Base-by-base conservation (phyloP, 2,888 invertebrate species). In the Hemistola chrysoprasaria region DNA sequence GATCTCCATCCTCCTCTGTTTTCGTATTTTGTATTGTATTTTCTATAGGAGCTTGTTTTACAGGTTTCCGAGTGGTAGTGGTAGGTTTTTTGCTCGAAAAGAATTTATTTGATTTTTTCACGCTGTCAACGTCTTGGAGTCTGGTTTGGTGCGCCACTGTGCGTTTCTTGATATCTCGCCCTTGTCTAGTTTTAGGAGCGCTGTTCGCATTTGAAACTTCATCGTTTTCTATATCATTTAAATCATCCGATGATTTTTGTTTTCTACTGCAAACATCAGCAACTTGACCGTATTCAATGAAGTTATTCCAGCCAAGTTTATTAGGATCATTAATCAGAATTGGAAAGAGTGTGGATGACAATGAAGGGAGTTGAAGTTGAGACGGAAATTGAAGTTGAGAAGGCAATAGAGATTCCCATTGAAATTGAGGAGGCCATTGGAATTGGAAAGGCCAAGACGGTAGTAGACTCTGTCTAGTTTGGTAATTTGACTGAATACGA, bases 311-410 rank as follows among this genome's bases (percentile, higher is more conserved):
- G 1, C 90, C 90, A 28, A 76, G 40, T 84, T 86, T 4, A 90
- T 59, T 6, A 92, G 92, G 92, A 58, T 92, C 91, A 66, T 86
- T 90, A 20, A 92, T 85, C 5, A 90, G 63, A 21, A 92, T 79
- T 0, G 92, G 92, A 55, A 92, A n/a, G n/a, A n/a, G n/a, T n/a
- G n/a, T n/a, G n/a, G n/a, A n/a, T n/a, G n/a, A 92, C 22, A 78
- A 76, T 22, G 78, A 71, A 4, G 90, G 81, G 2, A 16, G n/a
- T 16, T 3, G 16, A 16, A 16, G 16, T 4, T 4, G n/a, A 22
- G 91, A 80, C 0, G 92, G 92, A 85, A 90, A 91, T 40, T 67
- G 78, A 31, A 80, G 60, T 43, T 71, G 67, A 46, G 80, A 71
- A 7, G 47, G 51, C 10, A 54, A n/a, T n/a, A n/a, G n/a, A n/a